Base-by-base conservation (phyloP, 2,797 vertebrate genomes). In the Spinus pinus region DNA sequence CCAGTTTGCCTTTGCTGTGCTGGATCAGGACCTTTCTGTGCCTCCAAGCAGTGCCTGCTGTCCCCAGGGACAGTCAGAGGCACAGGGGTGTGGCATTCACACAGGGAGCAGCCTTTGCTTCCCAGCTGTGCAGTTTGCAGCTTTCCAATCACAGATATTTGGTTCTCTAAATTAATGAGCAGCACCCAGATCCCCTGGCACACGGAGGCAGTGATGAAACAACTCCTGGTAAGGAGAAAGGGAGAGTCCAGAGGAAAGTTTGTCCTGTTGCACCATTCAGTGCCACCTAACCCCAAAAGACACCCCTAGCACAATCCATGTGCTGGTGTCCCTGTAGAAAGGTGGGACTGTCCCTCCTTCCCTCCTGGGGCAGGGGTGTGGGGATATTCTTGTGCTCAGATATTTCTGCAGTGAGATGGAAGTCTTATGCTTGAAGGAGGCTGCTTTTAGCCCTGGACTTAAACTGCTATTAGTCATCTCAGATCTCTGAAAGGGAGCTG, bases 141-240 rank as follows among this genome's bases (percentile, higher is more conserved):
- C 51, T 88, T 44, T 88, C 21, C 20, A 30, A 3, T 5, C 53
- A 31, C 42, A 66, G 37, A 5, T 30, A 46, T 98, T 96, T 96
- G 92, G 94, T 84, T 87, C 73, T 93, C 95, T 74, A n/a, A 78
- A 94, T 81, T 35, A 83, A 69, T 16, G 25, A 67, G 54, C 62
- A 84, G 89, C 95, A 96, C 90, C 96, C 94, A 88, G 86, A 86
- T 96, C 86, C 95, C 94, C 83, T 69, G 61, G 56, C 6, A 2
- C 10, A 1, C 7, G 51, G 18, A 47, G 22, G 28, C 23, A 47
- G 41, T 1, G 13, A 62, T 18, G 21, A 23, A 35, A 71, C 8
- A 39, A 16, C 27, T 21, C 46, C 44, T n/a, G 20, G 6, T 31
- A 25, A 49, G 37, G 56, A 72, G 58, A 46, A 71, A 16, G 25